phyloP scores from a whole-genome alignment of 2,113 vertebrate genomes.

The Leptobrachium leishanense region DNA sequence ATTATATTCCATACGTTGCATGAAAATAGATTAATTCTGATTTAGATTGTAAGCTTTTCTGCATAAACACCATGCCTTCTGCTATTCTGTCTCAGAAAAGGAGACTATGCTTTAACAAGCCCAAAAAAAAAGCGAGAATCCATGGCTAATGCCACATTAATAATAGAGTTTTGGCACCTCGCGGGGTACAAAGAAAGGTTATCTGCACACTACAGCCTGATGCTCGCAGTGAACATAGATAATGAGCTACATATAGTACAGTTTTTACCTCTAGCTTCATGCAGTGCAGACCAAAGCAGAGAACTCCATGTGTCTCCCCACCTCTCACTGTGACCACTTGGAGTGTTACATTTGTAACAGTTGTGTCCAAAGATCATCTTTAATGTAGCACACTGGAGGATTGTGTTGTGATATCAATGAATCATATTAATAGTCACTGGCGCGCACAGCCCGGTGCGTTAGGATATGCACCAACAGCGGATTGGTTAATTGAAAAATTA shows the following conservation, averaged over 20 bases:
- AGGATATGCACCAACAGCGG: too few species aligned
- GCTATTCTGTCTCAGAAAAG: too few species aligned
- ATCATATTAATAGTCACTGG: not conserved
- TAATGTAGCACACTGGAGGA: not conserved
- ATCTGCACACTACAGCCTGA: not conserved
- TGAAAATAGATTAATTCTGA: too few species aligned
- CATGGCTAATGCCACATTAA: not conserved
- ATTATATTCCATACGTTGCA: too few species aligned
- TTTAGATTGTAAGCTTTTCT: too few species aligned
- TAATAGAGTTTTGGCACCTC: not conserved
- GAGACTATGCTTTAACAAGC: too few species aligned
- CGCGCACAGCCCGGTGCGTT: too few species aligned
- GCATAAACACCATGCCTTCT: too few species aligned
- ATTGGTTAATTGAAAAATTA: too few species aligned
- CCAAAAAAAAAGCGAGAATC: not conserved
- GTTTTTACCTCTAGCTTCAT: not conserved
- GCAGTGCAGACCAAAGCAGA: not conserved
- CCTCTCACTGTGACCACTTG: not conserved
- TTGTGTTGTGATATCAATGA: not conserved
- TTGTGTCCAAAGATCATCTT: not conserved
- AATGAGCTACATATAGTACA: not conserved
- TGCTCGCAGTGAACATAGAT: not conserved
- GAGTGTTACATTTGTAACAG: not conserved
- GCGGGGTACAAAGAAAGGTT: not conserved
- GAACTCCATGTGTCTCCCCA: not conserved